Evolutionary conservation across 2,113 vertebrate genomes (phyloP).

Genomic region (Gambusia holbrooki): DNA sequence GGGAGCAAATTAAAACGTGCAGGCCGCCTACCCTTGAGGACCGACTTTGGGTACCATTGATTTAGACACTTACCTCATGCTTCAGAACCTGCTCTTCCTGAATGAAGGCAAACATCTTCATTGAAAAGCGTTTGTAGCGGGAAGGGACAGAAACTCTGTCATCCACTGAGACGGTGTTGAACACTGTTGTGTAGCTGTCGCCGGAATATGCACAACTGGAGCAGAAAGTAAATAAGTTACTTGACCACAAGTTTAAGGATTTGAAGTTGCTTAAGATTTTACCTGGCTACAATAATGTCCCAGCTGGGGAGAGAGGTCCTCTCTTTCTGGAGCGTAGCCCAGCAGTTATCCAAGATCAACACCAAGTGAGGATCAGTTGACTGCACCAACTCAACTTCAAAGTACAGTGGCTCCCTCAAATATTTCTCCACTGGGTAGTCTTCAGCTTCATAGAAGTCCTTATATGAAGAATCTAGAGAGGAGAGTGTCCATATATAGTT

Average conservation of each 20-base stretch:
- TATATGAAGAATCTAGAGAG: conserved; percentile 66
- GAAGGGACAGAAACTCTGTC: conserved; percentile 38
- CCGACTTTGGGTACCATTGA: no score
- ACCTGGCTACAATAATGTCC: conserved; percentile 76
- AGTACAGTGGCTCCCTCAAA: conserved; percentile 75
- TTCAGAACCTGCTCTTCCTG: conserved; percentile 53
- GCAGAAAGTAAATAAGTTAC: background rate
- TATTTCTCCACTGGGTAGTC: conserved; percentile 75
- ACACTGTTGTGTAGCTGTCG: conserved; percentile 48
- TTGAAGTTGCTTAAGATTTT: background rate
- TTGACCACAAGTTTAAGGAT: background rate
- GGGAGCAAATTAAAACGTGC: no score
- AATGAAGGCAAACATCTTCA: conserved; percentile 76
- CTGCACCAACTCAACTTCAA: conserved; percentile 71
- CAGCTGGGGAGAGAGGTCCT: conserved; percentile 67
- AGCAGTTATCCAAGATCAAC: conserved; percentile 75
- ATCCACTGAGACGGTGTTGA: conserved; percentile 52
- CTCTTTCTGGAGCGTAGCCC: conserved; percentile 68
- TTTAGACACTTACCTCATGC: conserved; percentile 50
- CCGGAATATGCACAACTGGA: conserved; percentile 67
- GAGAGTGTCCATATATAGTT: no score
- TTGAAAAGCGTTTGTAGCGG: conserved; percentile 73
- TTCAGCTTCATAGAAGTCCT: conserved; percentile 56
- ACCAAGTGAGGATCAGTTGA: conserved; percentile 65
- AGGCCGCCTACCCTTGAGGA: no score